These are phyloP conservation scores for Heterodera filipjevi DNA, from an alignment of 2,888 invertebrate species.

Conservation along the genomic window DNA sequence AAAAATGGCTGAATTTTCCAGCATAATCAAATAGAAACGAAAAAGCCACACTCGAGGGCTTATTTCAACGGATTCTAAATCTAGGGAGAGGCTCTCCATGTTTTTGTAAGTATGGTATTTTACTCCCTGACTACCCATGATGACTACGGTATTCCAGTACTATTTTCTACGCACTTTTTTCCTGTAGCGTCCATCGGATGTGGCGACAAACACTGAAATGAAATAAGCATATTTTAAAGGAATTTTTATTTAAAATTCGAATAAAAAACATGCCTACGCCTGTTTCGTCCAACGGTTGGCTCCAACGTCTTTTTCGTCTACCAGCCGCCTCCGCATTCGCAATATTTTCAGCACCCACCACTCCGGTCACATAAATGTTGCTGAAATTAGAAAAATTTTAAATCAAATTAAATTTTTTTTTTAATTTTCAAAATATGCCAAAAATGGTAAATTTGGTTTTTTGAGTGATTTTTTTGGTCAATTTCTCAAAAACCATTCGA, in stretches of 20 bases:
- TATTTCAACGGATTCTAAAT: too few species aligned
- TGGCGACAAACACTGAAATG: conserved; percentile 78
- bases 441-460: too few species aligned
- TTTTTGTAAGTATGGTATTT: too few species aligned
- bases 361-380: conserved; percentile 58
- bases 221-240: not conserved
- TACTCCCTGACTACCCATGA: too few species aligned
- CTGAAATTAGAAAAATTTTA: conserved; percentile 33
- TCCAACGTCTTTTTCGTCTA: conserved; percentile 52
- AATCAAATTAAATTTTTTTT: too few species aligned
- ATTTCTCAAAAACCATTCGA: too few species aligned
- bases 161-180: conserved; percentile 43
- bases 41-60: too few species aligned
- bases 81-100: too few species aligned
- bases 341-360: conserved; percentile 38
- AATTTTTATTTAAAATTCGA: not conserved
- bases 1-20: too few species aligned
- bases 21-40: too few species aligned
- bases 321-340: conserved; percentile 27
- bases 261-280: conserved; percentile 65
- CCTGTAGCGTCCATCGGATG: conserved; percentile 79
- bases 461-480: too few species aligned
- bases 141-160: not conserved
- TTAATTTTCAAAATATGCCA: conserved; percentile 4
- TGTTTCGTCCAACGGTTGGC: conserved; percentile 62